Evolutionary conservation across 2,797 vertebrate genomes (phyloP).

Genomic region (Xiphophorus birchmanni): DNA sequence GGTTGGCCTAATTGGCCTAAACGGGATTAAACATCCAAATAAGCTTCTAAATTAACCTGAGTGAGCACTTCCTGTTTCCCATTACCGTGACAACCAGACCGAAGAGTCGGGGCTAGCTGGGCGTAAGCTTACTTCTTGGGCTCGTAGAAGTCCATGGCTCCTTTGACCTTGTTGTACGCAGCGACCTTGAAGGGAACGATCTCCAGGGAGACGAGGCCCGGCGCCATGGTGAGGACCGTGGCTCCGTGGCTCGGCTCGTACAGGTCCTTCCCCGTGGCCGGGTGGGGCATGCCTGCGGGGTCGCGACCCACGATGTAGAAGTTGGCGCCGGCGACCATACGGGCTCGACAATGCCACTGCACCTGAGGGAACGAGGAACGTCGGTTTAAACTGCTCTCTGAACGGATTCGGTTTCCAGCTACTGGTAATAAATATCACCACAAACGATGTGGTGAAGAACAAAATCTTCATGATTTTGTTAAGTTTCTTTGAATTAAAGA

Average conservation of each 20-base stretch:
- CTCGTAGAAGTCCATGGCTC: constrained; percentile 96
- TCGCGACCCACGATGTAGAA: constrained; percentile 99
- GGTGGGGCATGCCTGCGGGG: constrained; percentile 97
- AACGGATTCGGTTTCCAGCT: no score
- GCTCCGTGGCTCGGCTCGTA: constrained; percentile 96
- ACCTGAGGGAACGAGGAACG: constrained; percentile 80
- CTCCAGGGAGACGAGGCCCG: constrained; percentile 94
- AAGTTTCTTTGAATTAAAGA: background rate
- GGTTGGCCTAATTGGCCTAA: constrained; percentile 49
- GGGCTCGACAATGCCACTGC: constrained; percentile 97
- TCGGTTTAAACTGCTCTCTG: no score
- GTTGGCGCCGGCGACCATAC: constrained; percentile 98
- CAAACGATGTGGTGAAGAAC: no score
- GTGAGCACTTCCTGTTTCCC: background rate
- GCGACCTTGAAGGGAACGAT: constrained; percentile 98
- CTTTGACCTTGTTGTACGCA: constrained; percentile 95
- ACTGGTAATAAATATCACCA: no score
- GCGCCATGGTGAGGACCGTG: constrained; percentile 98
- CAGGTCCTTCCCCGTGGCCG: constrained; percentile 92
- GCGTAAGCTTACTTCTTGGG: constrained; percentile 86
- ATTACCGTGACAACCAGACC: constrained; percentile 14
- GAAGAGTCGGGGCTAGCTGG: background rate
- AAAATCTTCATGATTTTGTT: no score
- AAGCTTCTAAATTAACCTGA: constrained; percentile 17
- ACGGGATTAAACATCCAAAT: constrained; percentile 43